These are phyloP conservation scores for Polyommatus icarus DNA, from an alignment of 2,888 invertebrate genomes.

Conservation along the genomic window DNA sequence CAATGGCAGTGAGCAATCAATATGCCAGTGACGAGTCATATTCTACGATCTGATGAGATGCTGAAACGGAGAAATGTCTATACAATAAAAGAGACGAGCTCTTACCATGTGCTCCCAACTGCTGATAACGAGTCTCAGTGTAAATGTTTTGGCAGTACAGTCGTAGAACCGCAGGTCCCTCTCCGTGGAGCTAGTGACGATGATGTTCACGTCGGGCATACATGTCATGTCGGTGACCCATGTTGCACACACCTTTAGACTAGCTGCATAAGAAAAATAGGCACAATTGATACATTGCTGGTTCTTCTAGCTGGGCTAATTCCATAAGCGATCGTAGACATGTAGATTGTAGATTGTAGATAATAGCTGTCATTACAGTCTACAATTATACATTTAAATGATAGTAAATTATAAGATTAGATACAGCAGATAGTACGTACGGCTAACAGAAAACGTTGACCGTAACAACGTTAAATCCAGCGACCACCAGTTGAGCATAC, in stretches of 20 bases:
- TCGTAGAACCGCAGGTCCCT: slow-evolving; percentile 91
- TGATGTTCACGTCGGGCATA: slow-evolving; percentile 87
- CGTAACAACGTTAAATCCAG: slow-evolving; percentile 84
- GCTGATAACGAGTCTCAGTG: slow-evolving; percentile 84
- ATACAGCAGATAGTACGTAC: slow-evolving; percentile 61
- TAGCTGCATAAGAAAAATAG: slow-evolving; percentile 60
- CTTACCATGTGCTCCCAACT: slow-evolving; percentile 81
- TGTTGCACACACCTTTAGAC: slow-evolving; percentile 82
- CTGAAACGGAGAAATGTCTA: too few species aligned
- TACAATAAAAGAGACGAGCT: not conserved
- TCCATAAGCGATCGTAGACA: too few species aligned
- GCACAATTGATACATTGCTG: not conserved
- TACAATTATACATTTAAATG: too few species aligned
- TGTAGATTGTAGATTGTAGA: too few species aligned
- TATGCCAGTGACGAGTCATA: too few species aligned
- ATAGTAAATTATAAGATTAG: not conserved
- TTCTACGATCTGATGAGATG: too few species aligned
- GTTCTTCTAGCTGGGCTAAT: too few species aligned
- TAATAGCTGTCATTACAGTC: too few species aligned
- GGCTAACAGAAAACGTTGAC: slow-evolving; percentile 82
- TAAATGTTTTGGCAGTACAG: slow-evolving; percentile 86
- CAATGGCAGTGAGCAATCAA: too few species aligned
- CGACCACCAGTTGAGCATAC: slow-evolving; percentile 89
- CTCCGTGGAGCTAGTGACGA: slow-evolving; percentile 89
- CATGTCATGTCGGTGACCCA: slow-evolving; percentile 88